Conservation (phyloP, 2,888 invertebrate genomes). For the Kuschelorhynchus macadamiae region DNA sequence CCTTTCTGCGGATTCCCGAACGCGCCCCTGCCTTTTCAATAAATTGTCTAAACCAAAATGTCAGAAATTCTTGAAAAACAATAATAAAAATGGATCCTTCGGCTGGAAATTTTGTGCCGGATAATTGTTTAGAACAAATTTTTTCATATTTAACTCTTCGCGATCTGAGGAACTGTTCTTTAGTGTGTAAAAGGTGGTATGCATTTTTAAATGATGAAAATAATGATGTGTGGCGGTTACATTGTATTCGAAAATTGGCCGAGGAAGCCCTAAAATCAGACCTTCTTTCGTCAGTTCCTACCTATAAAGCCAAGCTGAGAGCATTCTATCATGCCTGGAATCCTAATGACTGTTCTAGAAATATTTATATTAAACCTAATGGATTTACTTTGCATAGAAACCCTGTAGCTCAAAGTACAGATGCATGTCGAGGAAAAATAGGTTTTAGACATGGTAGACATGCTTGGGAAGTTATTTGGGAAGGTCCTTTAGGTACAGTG, state of each 20-base stretch:
- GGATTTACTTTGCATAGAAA: slow-evolving; percentile 98
- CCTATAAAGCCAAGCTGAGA: slow-evolving; percentile 93
- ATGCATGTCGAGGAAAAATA: slow-evolving; percentile 90
- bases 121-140: slow-evolving; percentile 88
- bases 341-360: slow-evolving; percentile 95
- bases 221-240: slow-evolving; percentile 94
- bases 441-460: slow-evolving; percentile 94
- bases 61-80: slow-evolving; percentile 27
- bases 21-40: too few species aligned
- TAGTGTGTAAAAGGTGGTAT: slow-evolving; percentile 96
- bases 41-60: slow-evolving; percentile 7
- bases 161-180: slow-evolving; percentile 89
- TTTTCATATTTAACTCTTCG: slow-evolving; percentile 91
- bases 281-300: slow-evolving; percentile 87
- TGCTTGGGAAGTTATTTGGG: slow-evolving; percentile 99
- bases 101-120: slow-evolving; percentile 78
- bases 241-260: slow-evolving; percentile 88
- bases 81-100: slow-evolving; percentile 70
- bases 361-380: slow-evolving; percentile 96
- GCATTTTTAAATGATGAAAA: slow-evolving; percentile 92
- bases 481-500: slow-evolving; percentile 97
- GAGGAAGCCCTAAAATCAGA: slow-evolving; percentile 93
- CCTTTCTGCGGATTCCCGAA: too few species aligned
- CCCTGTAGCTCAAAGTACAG: slow-evolving; percentile 98
- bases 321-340: slow-evolving; percentile 98